Evolutionary conservation across 2,113 vertebrate genomes (phyloP).

Genomic region (Empidonax alnorum): DNA sequence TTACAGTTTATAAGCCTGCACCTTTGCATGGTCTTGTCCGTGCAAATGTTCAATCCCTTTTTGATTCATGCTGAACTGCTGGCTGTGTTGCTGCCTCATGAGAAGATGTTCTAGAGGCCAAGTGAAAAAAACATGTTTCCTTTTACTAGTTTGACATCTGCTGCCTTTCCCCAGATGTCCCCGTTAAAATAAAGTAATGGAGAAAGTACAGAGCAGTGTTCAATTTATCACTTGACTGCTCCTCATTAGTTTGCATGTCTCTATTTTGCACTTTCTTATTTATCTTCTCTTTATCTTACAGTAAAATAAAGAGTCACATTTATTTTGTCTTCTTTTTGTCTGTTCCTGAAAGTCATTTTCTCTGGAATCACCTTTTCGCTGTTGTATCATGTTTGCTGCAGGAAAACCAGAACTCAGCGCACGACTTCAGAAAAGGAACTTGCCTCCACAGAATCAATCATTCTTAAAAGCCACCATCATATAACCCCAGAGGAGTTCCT

Average conservation of each 20-base stretch:
- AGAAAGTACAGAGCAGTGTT: background rate
- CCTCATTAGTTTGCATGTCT: background rate
- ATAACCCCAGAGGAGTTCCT: background rate
- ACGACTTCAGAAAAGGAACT: background rate
- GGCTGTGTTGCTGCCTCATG: background rate
- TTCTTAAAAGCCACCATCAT: background rate
- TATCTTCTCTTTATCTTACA: background rate
- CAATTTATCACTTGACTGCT: constrained; percentile 4
- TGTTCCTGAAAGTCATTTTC: background rate
- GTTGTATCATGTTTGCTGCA: background rate
- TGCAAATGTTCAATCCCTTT: background rate
- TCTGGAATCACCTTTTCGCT: background rate
- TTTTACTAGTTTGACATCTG: constrained; percentile 3
- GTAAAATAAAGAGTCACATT: background rate
- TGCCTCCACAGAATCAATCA: background rate
- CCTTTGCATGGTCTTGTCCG: background rate
- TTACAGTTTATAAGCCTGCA: background rate
- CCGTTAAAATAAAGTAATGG: background rate
- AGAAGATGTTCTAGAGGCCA: background rate
- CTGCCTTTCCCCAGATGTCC: background rate
- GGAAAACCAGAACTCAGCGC: background rate
- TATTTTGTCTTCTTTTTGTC: background rate
- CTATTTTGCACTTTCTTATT: constrained; percentile 20
- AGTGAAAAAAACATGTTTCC: background rate
- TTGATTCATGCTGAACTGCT: background rate